Evolutionary conservation across 2,888 invertebrate genomes (phyloP), one percentile per base, ranked within the genome.

Genomic region (Diogma glabrata): DNA sequence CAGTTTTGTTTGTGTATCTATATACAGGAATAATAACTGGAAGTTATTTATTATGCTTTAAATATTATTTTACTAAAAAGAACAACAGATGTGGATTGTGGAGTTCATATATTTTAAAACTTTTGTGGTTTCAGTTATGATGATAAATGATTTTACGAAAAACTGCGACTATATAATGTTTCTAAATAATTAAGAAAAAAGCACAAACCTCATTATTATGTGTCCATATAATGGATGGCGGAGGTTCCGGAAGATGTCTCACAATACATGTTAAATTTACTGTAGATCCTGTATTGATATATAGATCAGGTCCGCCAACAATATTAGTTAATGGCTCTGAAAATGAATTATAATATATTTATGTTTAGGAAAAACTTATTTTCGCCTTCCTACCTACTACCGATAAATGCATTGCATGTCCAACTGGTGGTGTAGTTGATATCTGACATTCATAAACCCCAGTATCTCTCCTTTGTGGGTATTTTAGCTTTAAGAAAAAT

Each of bases 161-260:
- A n/a, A n/a, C n/a, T n/a, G n/a, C n/a, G n/a, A n/a, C n/a, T n/a
- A n/a, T n/a, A n/a, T n/a, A n/a, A n/a, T n/a, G n/a, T n/a, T n/a
- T n/a, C n/a, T n/a, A n/a, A n/a, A n/a, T n/a, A n/a, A n/a, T n/a
- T n/a, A n/a, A n/a, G n/a, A 36, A 4, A 36, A 4, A 7, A 36
- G 12, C 20, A 48, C 71, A 70, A 70, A 88, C 88, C 79, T 85
- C 79, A 64, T 82, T 81, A 67, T 89, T 86, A 67, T 91, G 91
- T 38, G 87, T 88, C 91, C 91, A 91, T 65, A 82, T 81, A 61
- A 91, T 89, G 52, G 85, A 80, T 23, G 86, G 83, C 1, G 90
- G 89, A 20, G 90, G 89, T 63, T 90, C 90, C 0, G 90, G 90
- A 54, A 88, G 85, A 64, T 90, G 88, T 65, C 80, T 82, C 40